These are phyloP conservation scores for Rhynchomys soricoides DNA, from an alignment of 2,113 vertebrate species.

Conservation along the genomic window DNA sequence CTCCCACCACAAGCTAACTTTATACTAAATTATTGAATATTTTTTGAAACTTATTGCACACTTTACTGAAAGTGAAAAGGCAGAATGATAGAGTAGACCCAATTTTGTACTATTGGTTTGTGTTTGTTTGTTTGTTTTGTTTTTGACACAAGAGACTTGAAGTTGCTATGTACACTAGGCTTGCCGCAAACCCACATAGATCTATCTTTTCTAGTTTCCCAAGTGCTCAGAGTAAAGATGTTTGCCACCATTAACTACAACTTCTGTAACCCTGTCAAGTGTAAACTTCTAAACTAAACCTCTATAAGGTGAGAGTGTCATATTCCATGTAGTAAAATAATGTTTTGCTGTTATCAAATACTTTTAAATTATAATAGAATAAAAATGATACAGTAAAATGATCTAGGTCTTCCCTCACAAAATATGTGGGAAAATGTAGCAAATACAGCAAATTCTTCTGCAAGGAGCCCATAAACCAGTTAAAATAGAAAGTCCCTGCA, in stretches of 20 bases:
- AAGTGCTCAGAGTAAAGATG: background rate
- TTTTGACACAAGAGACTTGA: background rate
- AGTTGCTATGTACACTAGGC: background rate
- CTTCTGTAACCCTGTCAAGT: background rate
- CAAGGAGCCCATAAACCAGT: background rate
- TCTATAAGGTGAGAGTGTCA: background rate
- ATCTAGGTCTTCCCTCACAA: background rate
- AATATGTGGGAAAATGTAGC: background rate
- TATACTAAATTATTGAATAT: background rate
- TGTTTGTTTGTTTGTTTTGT: background rate
- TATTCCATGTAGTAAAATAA: background rate
- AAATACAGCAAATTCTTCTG: background rate
- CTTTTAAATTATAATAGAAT: background rate
- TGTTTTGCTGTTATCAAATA: background rate
- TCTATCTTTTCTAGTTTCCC: background rate
- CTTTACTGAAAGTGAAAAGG: background rate
- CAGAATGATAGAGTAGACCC: background rate
- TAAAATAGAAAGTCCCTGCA: background rate
- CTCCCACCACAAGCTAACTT: background rate
- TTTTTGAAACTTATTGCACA: background rate
- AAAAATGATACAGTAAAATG: background rate
- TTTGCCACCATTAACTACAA: background rate
- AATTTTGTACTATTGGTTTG: background rate
- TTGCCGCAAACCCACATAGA: background rate
- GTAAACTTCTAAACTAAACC: background rate